Conservation (phyloP, 2,888 invertebrate species). For the Heliconius sara region DNA sequence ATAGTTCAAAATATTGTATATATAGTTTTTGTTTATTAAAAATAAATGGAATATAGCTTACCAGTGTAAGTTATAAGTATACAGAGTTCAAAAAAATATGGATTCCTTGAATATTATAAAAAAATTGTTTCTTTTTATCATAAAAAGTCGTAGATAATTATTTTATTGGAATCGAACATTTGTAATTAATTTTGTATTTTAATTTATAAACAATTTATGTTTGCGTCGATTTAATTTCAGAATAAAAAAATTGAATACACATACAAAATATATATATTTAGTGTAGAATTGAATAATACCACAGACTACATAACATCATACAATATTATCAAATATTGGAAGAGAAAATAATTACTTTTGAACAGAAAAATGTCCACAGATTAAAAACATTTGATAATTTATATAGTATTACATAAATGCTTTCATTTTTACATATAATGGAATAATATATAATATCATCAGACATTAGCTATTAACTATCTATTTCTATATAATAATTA, state of each 20-base stretch:
- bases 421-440: constrained; percentile 22
- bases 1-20: constrained; percentile 36
- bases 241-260: too few species aligned
- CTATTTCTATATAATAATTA: constrained; percentile 1
- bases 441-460: constrained; percentile 14
- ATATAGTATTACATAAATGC: constrained; percentile 20
- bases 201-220: neutral
- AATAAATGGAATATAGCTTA: constrained; percentile 30
- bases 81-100: constrained; percentile 10
- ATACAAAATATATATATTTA: neutral
- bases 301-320: neutral
- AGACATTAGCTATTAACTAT: constrained; percentile 9
- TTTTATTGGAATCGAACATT: neutral
- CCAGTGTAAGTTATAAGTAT: neutral
- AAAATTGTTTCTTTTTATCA: neutral
- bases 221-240: too few species aligned
- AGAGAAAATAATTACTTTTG: neutral
- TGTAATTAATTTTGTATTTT: too few species aligned
- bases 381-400: neutral
- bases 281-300: neutral
- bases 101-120: neutral
- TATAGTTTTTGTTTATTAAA: constrained; percentile 20
- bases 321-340: neutral
- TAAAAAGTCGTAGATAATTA: neutral
- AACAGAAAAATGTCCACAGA: neutral